These are phyloP conservation scores for Valencia hispanica DNA, from an alignment of 2,797 vertebrate genomes.

Conservation along the genomic window DNA sequence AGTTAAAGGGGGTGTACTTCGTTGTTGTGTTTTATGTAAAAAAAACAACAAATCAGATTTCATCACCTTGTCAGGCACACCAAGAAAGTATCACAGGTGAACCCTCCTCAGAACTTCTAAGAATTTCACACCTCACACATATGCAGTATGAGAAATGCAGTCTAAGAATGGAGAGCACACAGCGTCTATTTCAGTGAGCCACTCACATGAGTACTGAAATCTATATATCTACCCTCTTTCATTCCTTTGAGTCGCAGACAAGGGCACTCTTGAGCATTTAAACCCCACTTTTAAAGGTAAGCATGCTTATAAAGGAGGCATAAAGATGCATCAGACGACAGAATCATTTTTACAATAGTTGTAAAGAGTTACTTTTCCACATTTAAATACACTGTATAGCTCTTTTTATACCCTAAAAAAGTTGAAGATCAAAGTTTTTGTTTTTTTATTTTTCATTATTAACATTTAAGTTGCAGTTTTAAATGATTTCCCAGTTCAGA, in stretches of 20 bases:
- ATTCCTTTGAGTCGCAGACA: slow-evolving; percentile 56
- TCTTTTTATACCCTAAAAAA: not conserved
- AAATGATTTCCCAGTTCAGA: not conserved
- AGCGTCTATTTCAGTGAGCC: slow-evolving; percentile 81
- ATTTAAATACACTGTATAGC: not conserved
- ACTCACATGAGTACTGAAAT: slow-evolving; percentile 74
- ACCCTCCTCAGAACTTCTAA: slow-evolving; percentile 3
- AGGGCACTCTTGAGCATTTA: slow-evolving; percentile 47
- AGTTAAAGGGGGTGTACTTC: not conserved
- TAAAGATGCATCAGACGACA: not conserved
- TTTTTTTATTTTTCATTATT: not conserved
- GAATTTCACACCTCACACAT: slow-evolving; percentile 57
- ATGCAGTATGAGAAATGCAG: slow-evolving; percentile 50
- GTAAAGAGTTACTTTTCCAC: not conserved
- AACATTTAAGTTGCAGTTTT: not conserved
- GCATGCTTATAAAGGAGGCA: slow-evolving; percentile 16
- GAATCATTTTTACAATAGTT: not conserved
- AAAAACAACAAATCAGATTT: no score
- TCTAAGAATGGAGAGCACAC: slow-evolving; percentile 71
- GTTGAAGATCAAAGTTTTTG: not conserved
- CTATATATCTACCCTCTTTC: slow-evolving; percentile 80
- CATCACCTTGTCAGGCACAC: not conserved
- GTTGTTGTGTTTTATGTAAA: not conserved
- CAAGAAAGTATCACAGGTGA: slow-evolving; percentile 5
- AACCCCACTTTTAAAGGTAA: slow-evolving; percentile 69